These are phyloP conservation scores for Hylia prasina DNA, from an alignment of 2,113 vertebrate species.

Conservation along the genomic window DNA sequence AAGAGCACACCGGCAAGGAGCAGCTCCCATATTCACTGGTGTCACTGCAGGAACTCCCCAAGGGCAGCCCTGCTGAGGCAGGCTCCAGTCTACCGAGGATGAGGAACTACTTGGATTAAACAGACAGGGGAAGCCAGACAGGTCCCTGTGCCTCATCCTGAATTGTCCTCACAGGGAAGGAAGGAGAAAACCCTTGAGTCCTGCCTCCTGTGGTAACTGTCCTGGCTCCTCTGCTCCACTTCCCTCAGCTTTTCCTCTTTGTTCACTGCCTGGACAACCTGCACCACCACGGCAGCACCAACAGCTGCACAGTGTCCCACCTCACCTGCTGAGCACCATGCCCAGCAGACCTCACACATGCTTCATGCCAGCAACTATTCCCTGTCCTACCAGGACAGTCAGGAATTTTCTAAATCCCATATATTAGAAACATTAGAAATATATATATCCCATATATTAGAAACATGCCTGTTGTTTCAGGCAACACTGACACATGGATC, in stretches of 20 bases:
- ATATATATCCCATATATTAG: no score
- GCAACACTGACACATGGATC: rapidly evolving
- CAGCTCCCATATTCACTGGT: not conserved
- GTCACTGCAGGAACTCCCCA: not conserved
- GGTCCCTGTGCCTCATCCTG: not conserved
- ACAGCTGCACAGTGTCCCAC: rapidly evolving
- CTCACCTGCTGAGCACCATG: not conserved
- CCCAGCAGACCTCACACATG: not conserved
- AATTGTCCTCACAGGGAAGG: not conserved
- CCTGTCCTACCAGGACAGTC: not conserved
- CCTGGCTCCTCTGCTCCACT: not conserved
- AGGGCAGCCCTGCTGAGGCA: not conserved
- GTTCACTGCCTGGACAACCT: not conserved
- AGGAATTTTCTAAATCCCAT: not conserved
- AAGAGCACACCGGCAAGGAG: not conserved
- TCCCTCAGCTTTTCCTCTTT: not conserved
- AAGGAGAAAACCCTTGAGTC: not conserved
- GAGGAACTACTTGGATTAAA: not conserved
- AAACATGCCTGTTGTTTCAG: not conserved
- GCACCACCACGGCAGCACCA: not conserved
- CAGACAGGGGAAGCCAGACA: not conserved
- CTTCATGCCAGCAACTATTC: not conserved
- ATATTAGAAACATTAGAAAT: not conserved
- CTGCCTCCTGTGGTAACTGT: not conserved
- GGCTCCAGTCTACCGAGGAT: not conserved